Conservation (phyloP, 2,888 invertebrate species). For the Phortica okadai region DNA sequence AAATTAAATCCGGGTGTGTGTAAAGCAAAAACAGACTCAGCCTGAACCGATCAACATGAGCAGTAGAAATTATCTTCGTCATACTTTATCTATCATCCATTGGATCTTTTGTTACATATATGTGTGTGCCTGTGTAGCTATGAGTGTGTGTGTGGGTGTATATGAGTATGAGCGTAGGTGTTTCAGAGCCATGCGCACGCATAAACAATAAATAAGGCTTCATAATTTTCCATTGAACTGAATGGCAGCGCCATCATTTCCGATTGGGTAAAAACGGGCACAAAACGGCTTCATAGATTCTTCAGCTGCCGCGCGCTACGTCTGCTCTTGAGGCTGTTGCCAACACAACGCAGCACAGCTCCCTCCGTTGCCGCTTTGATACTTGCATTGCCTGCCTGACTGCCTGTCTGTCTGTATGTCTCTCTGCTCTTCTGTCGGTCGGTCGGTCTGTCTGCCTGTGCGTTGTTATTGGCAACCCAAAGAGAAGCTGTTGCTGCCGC, state of each 20-base stretch:
- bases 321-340: conserved; percentile 44
- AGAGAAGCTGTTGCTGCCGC: conserved; percentile 38
- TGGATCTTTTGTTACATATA: neutral
- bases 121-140: neutral
- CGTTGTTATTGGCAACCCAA: conserved; percentile 67
- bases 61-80: no score
- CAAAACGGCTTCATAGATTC: neutral
- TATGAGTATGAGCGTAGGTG: neutral
- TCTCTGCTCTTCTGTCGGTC: neutral
- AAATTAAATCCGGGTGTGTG: neutral
- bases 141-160: neutral
- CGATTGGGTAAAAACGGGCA: conserved; percentile 36
- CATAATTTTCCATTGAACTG: conserved; percentile 68
- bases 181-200: conserved; percentile 65
- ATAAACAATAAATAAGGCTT: conserved; percentile 70
- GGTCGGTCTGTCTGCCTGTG: conserved; percentile 54
- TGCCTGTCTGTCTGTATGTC: no score
- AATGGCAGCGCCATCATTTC: conserved; percentile 22
- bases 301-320: neutral
- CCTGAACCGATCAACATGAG: no score
- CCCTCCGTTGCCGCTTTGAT: neutral
- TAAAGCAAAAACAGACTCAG: no score
- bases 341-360: conserved; percentile 31
- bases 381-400: neutral
- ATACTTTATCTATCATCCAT: no score